Evolutionary conservation across 2,797 vertebrate species (phyloP).

Genomic region (Rhinogobio ventralis): DNA sequence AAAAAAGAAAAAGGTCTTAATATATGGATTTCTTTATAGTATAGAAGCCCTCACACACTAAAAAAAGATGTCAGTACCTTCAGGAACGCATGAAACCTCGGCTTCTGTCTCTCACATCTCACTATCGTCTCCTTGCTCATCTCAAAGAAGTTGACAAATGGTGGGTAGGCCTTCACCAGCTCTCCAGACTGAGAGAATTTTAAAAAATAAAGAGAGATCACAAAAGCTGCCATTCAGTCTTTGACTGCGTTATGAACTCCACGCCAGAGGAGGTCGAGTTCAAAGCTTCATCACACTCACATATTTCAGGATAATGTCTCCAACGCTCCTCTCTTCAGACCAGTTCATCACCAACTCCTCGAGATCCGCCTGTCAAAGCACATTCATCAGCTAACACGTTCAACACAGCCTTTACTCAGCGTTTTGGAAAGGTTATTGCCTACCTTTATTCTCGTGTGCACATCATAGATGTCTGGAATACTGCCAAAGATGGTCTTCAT

Average conservation of each 20-base stretch:
- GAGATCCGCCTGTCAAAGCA: slow-evolving; percentile 85
- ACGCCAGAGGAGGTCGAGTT: slow-evolving; percentile 18
- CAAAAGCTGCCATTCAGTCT: slow-evolving; percentile 37
- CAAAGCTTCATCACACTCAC: slow-evolving; percentile 79
- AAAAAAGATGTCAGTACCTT: slow-evolving; percentile 80
- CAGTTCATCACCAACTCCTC: slow-evolving; percentile 94
- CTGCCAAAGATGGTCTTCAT: slow-evolving; percentile 98
- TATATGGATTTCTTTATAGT: neutral
- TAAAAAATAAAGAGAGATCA: slow-evolving; percentile 42
- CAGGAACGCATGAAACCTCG: slow-evolving; percentile 96
- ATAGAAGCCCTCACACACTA: neutral
- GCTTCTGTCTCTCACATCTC: slow-evolving; percentile 94
- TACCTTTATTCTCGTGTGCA: slow-evolving; percentile 97
- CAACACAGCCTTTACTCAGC: slow-evolving; percentile 8
- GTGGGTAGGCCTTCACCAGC: slow-evolving; percentile 94
- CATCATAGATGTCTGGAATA: slow-evolving; percentile 96
- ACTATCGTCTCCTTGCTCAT: slow-evolving; percentile 98
- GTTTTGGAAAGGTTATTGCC: slow-evolving; percentile 42
- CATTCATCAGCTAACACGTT: slow-evolving; percentile 38
- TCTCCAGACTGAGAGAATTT: slow-evolving; percentile 86
- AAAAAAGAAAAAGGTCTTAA: neutral
- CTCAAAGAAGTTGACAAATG: slow-evolving; percentile 99
- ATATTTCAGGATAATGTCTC: slow-evolving; percentile 94
- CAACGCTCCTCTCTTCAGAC: slow-evolving; percentile 93
- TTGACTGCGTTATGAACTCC: slow-evolving; percentile 19